Evolutionary conservation across 2,113 vertebrate species (phyloP).

Genomic region (Oryctolagus cuniculus): DNA sequence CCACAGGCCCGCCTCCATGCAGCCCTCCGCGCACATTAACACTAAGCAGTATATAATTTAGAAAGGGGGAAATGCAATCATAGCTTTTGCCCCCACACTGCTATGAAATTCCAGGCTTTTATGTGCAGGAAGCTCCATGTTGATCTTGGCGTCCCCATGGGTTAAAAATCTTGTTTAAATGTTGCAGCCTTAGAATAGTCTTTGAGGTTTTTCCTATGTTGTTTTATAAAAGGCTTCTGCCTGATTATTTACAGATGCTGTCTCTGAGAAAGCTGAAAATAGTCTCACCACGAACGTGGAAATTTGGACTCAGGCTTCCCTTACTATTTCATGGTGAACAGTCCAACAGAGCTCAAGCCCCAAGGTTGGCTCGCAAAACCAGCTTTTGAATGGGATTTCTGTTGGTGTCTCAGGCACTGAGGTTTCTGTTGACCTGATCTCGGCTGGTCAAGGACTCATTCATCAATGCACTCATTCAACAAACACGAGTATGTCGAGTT

Average conservation of each 20-base stretch:
- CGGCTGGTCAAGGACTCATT: background rate
- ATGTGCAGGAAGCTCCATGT: conserved; percentile 95
- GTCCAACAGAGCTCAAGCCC: conserved; percentile 30
- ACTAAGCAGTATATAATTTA: conserved; percentile 87
- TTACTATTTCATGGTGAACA: conserved; percentile 84
- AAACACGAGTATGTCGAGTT: background rate
- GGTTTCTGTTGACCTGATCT: conserved; percentile 15
- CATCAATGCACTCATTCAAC: background rate
- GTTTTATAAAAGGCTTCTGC: conserved; percentile 92
- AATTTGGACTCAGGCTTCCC: conserved; percentile 82
- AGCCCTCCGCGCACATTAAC: conserved; percentile 84
- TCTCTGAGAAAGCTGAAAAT: conserved; percentile 90
- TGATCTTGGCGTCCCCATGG: conserved; percentile 92
- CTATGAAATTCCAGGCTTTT: conserved; percentile 93
- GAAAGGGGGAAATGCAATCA: conserved; percentile 90
- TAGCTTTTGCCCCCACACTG: conserved; percentile 91
- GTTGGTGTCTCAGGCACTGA: background rate
- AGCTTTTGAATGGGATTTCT: background rate
- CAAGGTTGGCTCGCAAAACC: conserved; percentile 3
- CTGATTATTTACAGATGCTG: conserved; percentile 93
- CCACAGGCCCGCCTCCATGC: conserved; percentile 76
- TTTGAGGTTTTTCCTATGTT: conserved; percentile 92
- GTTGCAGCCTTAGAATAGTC: conserved; percentile 91
- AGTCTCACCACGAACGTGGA: conserved; percentile 84
- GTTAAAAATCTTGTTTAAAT: conserved; percentile 93